Percentiles rank a stretch among this genome's conserved stretches.
Conservation (phyloP, 2,888 invertebrate species). For the Teleiodes luculella region DNA sequence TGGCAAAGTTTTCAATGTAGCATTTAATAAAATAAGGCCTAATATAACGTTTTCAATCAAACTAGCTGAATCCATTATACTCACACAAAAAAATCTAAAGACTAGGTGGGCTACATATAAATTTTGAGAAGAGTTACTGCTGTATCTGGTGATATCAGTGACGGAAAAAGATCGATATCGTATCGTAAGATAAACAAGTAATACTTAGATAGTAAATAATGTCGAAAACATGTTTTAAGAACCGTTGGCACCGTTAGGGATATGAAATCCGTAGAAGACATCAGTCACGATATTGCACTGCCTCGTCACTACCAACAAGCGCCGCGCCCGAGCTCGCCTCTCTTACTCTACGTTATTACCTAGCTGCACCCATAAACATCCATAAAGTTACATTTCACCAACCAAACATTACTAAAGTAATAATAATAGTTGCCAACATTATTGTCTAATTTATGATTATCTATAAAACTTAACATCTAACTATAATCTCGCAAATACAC, state of each 20-base stretch:
- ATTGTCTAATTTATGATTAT: constrained; percentile 60
- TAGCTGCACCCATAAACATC: constrained; percentile 55
- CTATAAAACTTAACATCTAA: constrained; percentile 65
- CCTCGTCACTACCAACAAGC: too few species aligned
- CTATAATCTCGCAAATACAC: constrained; percentile 76
- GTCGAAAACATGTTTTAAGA: constrained; percentile 33
- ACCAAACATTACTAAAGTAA: constrained; percentile 41
- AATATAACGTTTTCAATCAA: constrained; percentile 56
- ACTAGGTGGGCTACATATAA: constrained; percentile 74
- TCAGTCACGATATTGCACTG: constrained; percentile 32
- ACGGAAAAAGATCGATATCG: constrained; percentile 22
- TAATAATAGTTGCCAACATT: constrained; percentile 61
- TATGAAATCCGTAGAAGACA: constrained; percentile 18
- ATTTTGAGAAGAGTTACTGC: constrained; percentile 44
- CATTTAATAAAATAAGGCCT: constrained; percentile 64
- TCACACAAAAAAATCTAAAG: constrained; percentile 63
- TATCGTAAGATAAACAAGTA: constrained; percentile 30
- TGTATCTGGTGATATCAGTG: constrained; percentile 20
- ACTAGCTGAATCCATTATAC: constrained; percentile 57
- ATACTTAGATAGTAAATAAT: constrained; percentile 38
- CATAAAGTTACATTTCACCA: constrained; percentile 44
- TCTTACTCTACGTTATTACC: constrained; percentile 40
- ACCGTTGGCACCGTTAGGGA: constrained; percentile 44
- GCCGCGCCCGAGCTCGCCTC: constrained; percentile 1
- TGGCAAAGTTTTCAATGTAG: constrained; percentile 79